These are phyloP conservation scores for Heptranchias perlo DNA, from an alignment of 2,113 vertebrate species.

Conservation along the genomic window DNA sequence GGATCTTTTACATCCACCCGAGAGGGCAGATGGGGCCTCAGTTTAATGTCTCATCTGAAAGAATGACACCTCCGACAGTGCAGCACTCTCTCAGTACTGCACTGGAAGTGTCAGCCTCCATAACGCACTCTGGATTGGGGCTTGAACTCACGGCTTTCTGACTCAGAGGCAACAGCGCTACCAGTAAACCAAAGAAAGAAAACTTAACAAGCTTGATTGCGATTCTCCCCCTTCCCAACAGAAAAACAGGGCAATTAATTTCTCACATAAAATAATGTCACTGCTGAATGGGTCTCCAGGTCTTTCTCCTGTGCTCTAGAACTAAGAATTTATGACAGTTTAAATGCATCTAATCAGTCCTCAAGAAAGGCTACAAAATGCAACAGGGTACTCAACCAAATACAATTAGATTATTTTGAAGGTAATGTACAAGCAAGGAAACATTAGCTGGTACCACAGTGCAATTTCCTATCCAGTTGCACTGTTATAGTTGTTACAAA, in stretches of 20 bases:
- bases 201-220: no score
- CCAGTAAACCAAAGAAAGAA: neutral
- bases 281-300: neutral
- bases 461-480: neutral
- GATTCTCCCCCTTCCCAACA: neutral
- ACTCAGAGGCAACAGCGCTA: neutral
- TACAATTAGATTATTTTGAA: constrained; percentile 1
- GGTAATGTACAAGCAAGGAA: neutral
- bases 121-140: neutral
- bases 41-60: neutral
- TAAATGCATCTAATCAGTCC: neutral
- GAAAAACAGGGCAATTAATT: neutral
- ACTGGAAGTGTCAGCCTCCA: neutral
- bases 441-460: neutral
- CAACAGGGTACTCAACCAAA: neutral
- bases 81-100: neutral
- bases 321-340: neutral
- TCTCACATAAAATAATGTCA: neutral
- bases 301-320: neutral
- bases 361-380: neutral
- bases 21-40: neutral
- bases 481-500: neutral
- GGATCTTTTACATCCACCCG: neutral
- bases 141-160: neutral
- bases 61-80: neutral